Base-by-base conservation (phyloP, 1,140 invertebrate genomes). In the Probaryconus sp. region DNA sequence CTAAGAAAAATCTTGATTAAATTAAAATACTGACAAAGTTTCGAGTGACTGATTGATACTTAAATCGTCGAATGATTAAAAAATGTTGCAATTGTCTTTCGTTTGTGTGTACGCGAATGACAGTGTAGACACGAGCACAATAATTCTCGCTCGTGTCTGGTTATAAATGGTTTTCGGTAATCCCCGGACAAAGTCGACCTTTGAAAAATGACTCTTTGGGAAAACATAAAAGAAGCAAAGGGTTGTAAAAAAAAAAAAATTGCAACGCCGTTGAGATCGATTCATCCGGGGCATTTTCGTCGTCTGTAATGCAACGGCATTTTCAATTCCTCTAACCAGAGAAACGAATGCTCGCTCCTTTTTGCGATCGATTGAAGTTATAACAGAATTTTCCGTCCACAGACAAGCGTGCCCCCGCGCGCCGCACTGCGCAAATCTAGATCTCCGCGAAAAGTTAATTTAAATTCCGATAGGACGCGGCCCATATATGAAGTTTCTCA, bases 381-480 rank as follows among this genome's bases (percentile, higher is more conserved):
- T 68, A 74, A 67, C 63, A 68, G 43, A 63, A 68, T 74, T 74
- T 68, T 73, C 70, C 55, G 42, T 55, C 53, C 55, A 50, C 37
- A 20, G 35, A 33, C 42, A 58, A 20, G 30, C 56, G 16, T 56
- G 56, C 13, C 50, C 40, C 48, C 21, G 47, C 35, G n/a, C 55
- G 50, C 26, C 63, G 71, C 61, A 68, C 24, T 67, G 70, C 50
- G 63, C 71, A 74, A 74, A 67, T 74, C 56, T 68, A 56, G 64
- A 74, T 74, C 61, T 74, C 51, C 17, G 64, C 45, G 51, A 58
- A 64, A 74, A 74, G 56, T 74, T 68, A 63, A 74, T 68, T 56
- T 63, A 55, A 73, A 68, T 68, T 68, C 50, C 61, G 16, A 67
- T 56, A 43, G 33, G 11, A 65, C 53, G 45, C 45, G 37, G 47